These are phyloP conservation scores for Nothobranchius kuhntae DNA, from an alignment of 2,113 vertebrate species.

Conservation along the genomic window DNA sequence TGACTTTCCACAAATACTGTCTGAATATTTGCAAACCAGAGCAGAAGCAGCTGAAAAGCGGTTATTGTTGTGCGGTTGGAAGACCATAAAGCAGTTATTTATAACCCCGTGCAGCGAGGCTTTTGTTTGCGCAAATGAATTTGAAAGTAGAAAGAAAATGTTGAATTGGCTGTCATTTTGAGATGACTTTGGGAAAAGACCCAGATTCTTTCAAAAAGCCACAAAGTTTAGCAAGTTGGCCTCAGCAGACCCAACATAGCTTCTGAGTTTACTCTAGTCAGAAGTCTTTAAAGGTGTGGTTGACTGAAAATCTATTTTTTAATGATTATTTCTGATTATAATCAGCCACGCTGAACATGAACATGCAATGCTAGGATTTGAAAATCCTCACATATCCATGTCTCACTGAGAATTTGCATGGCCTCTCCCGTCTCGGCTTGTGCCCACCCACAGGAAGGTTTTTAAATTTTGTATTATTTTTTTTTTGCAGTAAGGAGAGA, in stretches of 20 bases:
- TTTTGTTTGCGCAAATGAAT: conserved; percentile 38
- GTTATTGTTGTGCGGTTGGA: conserved; percentile 36
- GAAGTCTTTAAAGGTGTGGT: too few relatives aligned
- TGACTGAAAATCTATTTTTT: too few relatives aligned
- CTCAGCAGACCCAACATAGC: neutral
- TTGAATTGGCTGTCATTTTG: conserved; percentile 4
- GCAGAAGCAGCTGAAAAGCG: conserved; percentile 3
- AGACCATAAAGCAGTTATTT: conserved; percentile 20
- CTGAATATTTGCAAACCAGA: conserved; percentile 58
- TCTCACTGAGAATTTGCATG: too few relatives aligned
- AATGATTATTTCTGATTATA: too few relatives aligned
- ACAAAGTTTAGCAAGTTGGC: conserved; percentile 1
- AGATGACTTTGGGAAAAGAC: neutral
- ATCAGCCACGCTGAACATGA: too few relatives aligned
- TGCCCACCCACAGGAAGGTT: too few relatives aligned
- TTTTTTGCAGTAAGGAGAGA: too few relatives aligned
- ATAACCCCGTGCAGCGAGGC: neutral
- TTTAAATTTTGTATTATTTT: too few relatives aligned
- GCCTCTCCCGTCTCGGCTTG: too few relatives aligned
- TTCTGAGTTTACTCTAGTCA: neutral
- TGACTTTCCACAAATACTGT: conserved; percentile 58
- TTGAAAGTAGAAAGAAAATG: neutral
- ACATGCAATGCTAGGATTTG: too few relatives aligned
- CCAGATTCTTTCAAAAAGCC: conserved; percentile 3
- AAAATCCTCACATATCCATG: too few relatives aligned